Conservation (phyloP, 2,797 vertebrate species). For the Neosalanx taihuensis region DNA sequence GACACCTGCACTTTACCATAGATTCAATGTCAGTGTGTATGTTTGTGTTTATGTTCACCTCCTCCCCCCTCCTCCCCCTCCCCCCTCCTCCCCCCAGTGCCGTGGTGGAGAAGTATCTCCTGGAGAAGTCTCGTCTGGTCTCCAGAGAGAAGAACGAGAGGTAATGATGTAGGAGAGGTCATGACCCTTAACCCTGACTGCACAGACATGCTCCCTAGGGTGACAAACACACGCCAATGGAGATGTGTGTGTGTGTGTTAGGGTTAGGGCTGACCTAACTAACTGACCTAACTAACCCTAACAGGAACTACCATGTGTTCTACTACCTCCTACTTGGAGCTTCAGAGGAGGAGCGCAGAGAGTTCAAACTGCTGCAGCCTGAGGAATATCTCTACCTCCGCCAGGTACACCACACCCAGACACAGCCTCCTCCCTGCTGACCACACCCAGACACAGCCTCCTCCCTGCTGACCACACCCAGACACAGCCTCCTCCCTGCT, state of each 20-base stretch:
- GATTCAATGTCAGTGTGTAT: constrained; percentile 1
- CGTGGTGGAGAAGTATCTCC: constrained; percentile 96
- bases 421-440: neutral
- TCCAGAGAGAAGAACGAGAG: constrained; percentile 97
- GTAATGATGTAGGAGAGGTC: constrained; percentile 65
- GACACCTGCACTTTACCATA: neutral
- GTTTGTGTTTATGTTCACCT: neutral
- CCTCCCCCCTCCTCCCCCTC: neutral
- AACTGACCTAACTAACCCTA: constrained; percentile 44
- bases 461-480: neutral
- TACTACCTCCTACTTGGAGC: constrained; percentile 95
- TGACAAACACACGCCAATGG: neutral
- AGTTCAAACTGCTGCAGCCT: constrained; percentile 92
- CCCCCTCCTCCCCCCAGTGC: constrained; percentile 70
- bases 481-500: too few relatives aligned
- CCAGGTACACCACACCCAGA: constrained; percentile 74
- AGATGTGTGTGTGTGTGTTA: neutral
- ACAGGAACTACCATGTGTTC: constrained; percentile 96
- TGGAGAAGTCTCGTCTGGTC: constrained; percentile 97
- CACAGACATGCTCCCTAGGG: too few relatives aligned
- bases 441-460: neutral
- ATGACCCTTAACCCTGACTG: constrained; percentile 33
- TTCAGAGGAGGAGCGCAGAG: constrained; percentile 85
- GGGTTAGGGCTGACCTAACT: neutral
- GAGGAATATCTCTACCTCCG: constrained; percentile 99